Percentiles rank a stretch among this genome's conserved stretches.
These are phyloP conservation scores for Drosophila seclusa DNA, from an alignment of 2,888 invertebrate species.

Conservation along the genomic window DNA sequence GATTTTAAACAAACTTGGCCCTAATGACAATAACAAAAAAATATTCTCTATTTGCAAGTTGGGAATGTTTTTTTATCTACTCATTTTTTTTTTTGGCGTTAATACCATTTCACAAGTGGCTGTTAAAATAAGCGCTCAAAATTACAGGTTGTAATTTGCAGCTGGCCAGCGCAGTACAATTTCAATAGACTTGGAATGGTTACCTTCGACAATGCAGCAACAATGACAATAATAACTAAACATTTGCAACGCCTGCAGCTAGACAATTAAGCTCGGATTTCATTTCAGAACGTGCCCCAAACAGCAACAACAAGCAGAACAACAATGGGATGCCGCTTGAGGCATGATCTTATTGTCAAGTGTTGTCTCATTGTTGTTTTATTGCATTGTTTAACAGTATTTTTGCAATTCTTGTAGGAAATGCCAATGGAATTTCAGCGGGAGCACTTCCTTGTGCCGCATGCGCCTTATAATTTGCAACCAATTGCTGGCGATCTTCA, in stretches of 20 bases:
- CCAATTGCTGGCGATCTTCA: slow-evolving; percentile 26
- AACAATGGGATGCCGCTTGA: slow-evolving; percentile 24
- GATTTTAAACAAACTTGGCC: slow-evolving; percentile 7
- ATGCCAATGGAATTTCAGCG: slow-evolving; percentile 20
- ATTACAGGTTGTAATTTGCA: slow-evolving; percentile 40
- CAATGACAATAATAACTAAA: slow-evolving; percentile 34
- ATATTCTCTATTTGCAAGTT: slow-evolving; percentile 3
- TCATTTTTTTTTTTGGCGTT: not conserved
- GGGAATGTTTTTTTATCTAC: not conserved
- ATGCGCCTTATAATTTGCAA: slow-evolving; percentile 46
- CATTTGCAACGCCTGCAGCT: slow-evolving; percentile 51
- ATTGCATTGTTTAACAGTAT: slow-evolving; percentile 44
- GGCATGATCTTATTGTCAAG: slow-evolving; percentile 47
- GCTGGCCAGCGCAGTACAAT: slow-evolving; percentile 20
- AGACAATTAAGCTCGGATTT: slow-evolving; percentile 62
- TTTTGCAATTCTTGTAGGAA: slow-evolving; percentile 56
- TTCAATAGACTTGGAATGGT: slow-evolving; percentile 47
- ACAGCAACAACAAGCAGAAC: slow-evolving; percentile 17
- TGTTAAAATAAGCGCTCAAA: slow-evolving; percentile 52
- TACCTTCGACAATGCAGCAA: slow-evolving; percentile 36
- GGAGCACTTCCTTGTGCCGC: slow-evolving; percentile 61
- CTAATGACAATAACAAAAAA: slow-evolving; percentile 10
- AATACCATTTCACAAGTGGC: slow-evolving; percentile 44
- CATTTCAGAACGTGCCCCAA: slow-evolving; percentile 68
- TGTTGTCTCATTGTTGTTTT: slow-evolving; percentile 19